phyloP scores from a whole-genome alignment of 1,140 invertebrate genomes.

The Zaprionus taronus region DNA sequence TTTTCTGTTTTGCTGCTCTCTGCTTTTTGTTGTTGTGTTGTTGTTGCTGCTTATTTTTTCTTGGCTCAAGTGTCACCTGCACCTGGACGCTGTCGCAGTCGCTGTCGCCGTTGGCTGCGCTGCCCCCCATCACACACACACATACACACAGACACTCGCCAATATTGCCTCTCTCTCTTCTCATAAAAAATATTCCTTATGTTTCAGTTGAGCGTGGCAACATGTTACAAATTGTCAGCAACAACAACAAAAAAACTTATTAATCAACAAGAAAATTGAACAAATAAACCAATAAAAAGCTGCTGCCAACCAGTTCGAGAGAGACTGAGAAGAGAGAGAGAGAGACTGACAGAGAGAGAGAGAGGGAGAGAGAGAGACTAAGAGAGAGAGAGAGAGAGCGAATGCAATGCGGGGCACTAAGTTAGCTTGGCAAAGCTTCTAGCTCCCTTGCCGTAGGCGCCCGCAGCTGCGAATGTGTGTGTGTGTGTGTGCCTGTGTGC shows the following conservation, averaged over 20 bases:
- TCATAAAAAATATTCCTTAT: slow-evolving; percentile 35
- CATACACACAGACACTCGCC: neutral
- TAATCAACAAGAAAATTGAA: slow-evolving; percentile 42
- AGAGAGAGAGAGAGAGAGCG: neutral
- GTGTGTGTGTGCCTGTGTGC: slow-evolving; percentile 10
- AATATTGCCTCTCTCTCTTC: slow-evolving; percentile 23
- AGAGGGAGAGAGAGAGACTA: neutral
- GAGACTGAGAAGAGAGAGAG: slow-evolving; percentile 22
- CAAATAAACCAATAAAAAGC: slow-evolving; percentile 55
- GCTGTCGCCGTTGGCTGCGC: slow-evolving; percentile 25
- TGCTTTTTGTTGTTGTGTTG: slow-evolving; percentile 19
- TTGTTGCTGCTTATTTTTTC: slow-evolving; percentile 18
- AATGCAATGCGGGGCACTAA: slow-evolving; percentile 27
- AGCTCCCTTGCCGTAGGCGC: slow-evolving; percentile 17
- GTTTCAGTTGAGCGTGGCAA: slow-evolving; percentile 45
- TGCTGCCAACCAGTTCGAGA: slow-evolving; percentile 32
- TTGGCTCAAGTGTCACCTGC: slow-evolving; percentile 52
- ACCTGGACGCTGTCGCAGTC: slow-evolving; percentile 22
- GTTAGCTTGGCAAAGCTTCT: slow-evolving; percentile 35
- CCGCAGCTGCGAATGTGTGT: neutral
- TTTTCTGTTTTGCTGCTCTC: slow-evolving; percentile 45
- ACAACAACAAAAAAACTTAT: slow-evolving; percentile 36
- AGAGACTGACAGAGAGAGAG: neutral
- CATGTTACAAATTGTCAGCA: slow-evolving; percentile 48
- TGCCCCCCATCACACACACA: slow-evolving; percentile 24